Evolutionary conservation across 2,797 vertebrate species (phyloP).

Genomic region (Onychomys leucogaster): DNA sequence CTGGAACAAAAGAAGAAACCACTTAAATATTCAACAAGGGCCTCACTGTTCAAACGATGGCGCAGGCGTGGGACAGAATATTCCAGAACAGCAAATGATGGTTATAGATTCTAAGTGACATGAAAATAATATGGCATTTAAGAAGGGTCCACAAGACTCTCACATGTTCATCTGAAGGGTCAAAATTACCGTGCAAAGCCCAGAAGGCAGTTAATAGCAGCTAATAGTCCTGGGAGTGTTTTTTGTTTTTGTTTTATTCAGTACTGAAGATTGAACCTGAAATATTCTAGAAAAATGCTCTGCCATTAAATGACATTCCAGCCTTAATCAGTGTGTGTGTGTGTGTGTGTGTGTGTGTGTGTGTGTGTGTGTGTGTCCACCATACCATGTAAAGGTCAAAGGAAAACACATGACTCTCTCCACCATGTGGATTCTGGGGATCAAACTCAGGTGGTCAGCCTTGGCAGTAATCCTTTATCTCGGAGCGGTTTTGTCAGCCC

Average conservation of each 20-base stretch:
- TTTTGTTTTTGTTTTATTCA: too few relatives aligned
- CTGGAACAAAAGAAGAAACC: slow-evolving; percentile 9
- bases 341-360: not conserved
- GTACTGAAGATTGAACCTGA: not conserved
- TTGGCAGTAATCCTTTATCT: not conserved
- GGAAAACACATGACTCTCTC: not conserved
- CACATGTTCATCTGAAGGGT: not conserved
- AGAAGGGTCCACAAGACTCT: not conserved
- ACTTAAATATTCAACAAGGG: not conserved
- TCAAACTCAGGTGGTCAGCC: not conserved
- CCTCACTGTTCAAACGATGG: not conserved
- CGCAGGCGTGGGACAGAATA: not conserved
- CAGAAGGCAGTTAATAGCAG: not conserved
- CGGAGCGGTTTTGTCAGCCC: not conserved
- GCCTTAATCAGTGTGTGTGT: not conserved
- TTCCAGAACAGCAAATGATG: not conserved
- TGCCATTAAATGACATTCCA: not conserved
- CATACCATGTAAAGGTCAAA: not conserved
- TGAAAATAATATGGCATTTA: not conserved
- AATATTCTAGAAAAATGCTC: not conserved
- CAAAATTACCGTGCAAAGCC: not conserved
- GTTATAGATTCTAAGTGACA: not conserved
- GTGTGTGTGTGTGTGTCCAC: not conserved
- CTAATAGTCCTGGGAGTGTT: not conserved
- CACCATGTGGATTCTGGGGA: not conserved